phyloP scores from a whole-genome alignment of 1,140 invertebrate species.

The Drosophila asahinai region DNA sequence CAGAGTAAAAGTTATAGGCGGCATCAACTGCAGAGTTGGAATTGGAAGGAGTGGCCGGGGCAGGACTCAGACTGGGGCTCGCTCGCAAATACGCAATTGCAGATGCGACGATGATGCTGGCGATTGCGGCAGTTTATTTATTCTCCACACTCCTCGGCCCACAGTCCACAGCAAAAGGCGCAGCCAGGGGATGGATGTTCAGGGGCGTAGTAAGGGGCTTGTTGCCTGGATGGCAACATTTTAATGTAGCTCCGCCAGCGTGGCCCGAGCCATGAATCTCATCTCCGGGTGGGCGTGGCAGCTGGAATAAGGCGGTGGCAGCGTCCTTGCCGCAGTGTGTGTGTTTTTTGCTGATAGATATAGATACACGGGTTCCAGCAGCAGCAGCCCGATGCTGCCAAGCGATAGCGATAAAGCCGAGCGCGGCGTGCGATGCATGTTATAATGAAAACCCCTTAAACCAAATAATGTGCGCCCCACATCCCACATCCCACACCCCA shows the following conservation, averaged over 20 bases:
- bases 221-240: constrained; percentile 66
- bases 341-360: constrained; percentile 45
- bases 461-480: constrained; percentile 69
- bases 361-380: constrained; percentile 35
- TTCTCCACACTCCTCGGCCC: constrained; percentile 36
- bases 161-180: constrained; percentile 12
- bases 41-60: constrained; percentile 24
- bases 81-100: constrained; percentile 75
- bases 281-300: constrained; percentile 54
- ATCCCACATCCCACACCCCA: neutral
- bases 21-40: constrained; percentile 28
- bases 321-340: constrained; percentile 29
- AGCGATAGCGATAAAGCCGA: constrained; percentile 71
- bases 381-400: constrained; percentile 71
- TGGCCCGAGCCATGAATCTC: constrained; percentile 42
- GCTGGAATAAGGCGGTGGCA: constrained; percentile 13
- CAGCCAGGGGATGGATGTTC: constrained; percentile 9
- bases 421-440: constrained; percentile 77
- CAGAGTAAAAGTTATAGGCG: constrained; percentile 35
- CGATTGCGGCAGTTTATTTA: constrained; percentile 82
- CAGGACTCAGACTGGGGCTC: constrained; percentile 25
- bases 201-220: neutral
- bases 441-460: constrained; percentile 83
- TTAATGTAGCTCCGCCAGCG: constrained; percentile 64
- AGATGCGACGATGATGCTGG: constrained; percentile 80